Conservation (phyloP, 2,888 invertebrate genomes). For the Glyphotaelius pellucidus region DNA sequence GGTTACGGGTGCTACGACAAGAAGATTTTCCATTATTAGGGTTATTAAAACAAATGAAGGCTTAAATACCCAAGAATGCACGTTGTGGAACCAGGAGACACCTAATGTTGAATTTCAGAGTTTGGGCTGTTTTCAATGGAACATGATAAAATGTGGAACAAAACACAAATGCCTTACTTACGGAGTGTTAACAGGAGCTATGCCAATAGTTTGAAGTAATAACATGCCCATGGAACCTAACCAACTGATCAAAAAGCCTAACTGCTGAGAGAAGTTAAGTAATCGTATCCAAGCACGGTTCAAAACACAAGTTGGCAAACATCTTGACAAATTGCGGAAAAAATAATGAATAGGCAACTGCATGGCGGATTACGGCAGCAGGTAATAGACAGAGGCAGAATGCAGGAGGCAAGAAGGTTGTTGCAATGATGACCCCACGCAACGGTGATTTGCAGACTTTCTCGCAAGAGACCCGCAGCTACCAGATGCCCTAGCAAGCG, state of each 20-base stretch:
- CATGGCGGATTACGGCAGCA: not conserved
- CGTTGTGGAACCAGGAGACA: not conserved
- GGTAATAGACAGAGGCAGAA: not conserved
- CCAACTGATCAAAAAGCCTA: not conserved
- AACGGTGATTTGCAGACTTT: conserved; percentile 38
- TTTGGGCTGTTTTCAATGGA: not conserved
- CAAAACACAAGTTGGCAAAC: not conserved
- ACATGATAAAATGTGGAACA: not conserved
- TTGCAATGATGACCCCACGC: conserved; percentile 10
- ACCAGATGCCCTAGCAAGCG: not conserved
- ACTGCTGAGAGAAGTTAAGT: not conserved
- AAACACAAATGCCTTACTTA: not conserved
- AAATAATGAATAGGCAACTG: not conserved
- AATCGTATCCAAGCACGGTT: not conserved
- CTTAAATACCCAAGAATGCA: not conserved
- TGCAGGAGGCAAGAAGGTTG: conserved; percentile 1
- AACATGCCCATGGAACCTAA: not conserved
- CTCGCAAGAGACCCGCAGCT: conserved; percentile 15
- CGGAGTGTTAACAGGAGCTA: too few species aligned
- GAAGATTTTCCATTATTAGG: too few species aligned
- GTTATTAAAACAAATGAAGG: not conserved
- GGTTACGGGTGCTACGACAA: too few species aligned
- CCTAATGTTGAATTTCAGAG: not conserved
- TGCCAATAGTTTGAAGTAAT: not conserved
- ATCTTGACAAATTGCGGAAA: not conserved